phyloP scores from a whole-genome alignment of 2,888 invertebrate species.

The Pheosia tremula region DNA sequence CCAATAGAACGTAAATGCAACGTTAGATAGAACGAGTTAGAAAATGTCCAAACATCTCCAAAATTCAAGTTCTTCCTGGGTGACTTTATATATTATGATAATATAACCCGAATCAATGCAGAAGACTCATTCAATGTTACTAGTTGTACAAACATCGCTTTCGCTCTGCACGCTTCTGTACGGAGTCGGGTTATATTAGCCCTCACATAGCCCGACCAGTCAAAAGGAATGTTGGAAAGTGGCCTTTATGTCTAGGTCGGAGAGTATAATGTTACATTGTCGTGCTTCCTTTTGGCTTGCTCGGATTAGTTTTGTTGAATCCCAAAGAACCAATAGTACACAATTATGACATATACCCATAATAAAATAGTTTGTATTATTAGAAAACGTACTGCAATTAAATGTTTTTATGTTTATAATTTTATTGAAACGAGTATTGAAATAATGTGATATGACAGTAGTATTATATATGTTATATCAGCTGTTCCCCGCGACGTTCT shows the following conservation, averaged over 20 bases:
- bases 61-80: conserved; percentile 32
- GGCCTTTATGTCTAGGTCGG: conserved; percentile 24
- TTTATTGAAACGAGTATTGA: background rate
- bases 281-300: conserved; percentile 47
- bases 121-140: conserved; percentile 63
- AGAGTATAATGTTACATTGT: conserved; percentile 24
- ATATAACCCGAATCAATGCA: conserved; percentile 51
- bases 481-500: no score
- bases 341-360: background rate
- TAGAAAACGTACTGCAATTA: background rate
- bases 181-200: conserved; percentile 54
- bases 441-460: background rate
- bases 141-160: conserved; percentile 52
- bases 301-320: conserved; percentile 30
- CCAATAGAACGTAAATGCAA: conserved; percentile 8
- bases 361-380: background rate
- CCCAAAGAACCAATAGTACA: conserved; percentile 16
- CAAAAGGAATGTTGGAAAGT: conserved; percentile 46
- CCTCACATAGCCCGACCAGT: conserved; percentile 62
- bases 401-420: background rate
- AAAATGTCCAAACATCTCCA: conserved; percentile 29
- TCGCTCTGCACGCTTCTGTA: conserved; percentile 46
- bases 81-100: conserved; percentile 25
- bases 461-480: no score
- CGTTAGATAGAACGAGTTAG: conserved; percentile 21